A percentile compares a stretch with the other conserved stretches of the same genome.
Evolutionary conservation across 2,888 invertebrate genomes (phyloP).

Genomic region (Boloria euphrosyne): DNA sequence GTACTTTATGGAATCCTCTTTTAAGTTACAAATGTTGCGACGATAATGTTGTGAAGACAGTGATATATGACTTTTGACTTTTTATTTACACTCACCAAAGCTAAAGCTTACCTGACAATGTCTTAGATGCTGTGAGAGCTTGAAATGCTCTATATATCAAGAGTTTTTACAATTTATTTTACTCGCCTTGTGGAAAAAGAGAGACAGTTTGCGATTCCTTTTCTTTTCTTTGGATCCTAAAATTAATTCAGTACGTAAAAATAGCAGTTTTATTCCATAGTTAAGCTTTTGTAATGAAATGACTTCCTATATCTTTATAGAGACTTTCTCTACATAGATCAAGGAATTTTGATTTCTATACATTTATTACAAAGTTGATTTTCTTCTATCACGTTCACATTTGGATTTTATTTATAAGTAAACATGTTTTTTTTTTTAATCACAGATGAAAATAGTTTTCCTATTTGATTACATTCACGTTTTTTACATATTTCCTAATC

Average conservation of each 20-base stretch:
- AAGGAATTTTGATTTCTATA: slow-evolving; percentile 1
- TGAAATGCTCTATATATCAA: not conserved
- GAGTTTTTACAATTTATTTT: not conserved
- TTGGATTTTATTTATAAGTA: not conserved
- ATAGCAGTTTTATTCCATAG: not conserved
- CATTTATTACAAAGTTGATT: not conserved
- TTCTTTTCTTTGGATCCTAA: not conserved
- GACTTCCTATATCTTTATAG: not conserved
- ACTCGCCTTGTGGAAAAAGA: not conserved
- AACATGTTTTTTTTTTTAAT: slow-evolving; percentile 3
- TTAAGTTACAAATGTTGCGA: slow-evolving; percentile 17
- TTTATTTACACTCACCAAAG: not conserved
- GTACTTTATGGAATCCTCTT: slow-evolving; percentile 12
- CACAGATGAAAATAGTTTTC: not conserved
- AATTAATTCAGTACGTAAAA: slow-evolving; percentile 4
- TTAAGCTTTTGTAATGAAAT: slow-evolving; percentile 6
- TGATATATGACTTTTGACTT: slow-evolving; percentile 7
- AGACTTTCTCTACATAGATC: not conserved
- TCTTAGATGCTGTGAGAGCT: not conserved
- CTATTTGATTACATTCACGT: not conserved
- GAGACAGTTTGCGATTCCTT: not conserved
- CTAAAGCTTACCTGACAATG: not conserved
- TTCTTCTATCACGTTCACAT: not conserved
- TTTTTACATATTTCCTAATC: not conserved
- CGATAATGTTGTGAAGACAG: slow-evolving; percentile 6